phyloP scores from a whole-genome alignment of 2,113 vertebrate genomes.

The Thryonomys swinderianus region DNA sequence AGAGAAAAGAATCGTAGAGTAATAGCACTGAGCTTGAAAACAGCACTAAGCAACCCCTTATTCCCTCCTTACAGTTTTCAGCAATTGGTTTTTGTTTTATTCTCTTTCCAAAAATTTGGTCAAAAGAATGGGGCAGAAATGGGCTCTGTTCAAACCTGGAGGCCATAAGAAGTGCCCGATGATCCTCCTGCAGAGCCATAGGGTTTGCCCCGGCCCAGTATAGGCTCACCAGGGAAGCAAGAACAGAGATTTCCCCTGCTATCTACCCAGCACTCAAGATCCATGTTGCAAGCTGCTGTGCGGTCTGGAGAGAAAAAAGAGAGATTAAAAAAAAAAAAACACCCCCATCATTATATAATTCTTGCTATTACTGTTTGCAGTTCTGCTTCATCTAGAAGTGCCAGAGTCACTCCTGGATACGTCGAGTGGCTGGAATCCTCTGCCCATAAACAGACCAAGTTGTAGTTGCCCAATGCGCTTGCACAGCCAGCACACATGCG shows the following conservation, averaged over 20 bases:
- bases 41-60: conserved; percentile 38
- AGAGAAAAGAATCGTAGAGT: conserved; percentile 55
- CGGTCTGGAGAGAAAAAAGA: neutral
- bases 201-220: rapidly evolving
- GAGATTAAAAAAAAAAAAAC: neutral
- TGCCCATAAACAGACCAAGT: neutral
- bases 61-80: neutral
- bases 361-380: neutral
- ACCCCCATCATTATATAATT: neutral
- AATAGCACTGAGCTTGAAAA: conserved; percentile 44
- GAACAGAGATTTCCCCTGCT: neutral
- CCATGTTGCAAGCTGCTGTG: neutral
- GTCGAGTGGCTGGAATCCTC: neutral
- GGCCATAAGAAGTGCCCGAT: neutral
- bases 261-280: neutral
- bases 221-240: neutral
- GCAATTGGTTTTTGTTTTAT: neutral
- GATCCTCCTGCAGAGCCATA: neutral
- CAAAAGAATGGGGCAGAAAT: neutral
- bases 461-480: neutral
- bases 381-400: conserved; percentile 11
- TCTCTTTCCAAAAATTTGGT: neutral
- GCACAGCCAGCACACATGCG: neutral
- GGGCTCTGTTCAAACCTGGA: neutral
- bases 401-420: neutral